Base-by-base conservation (phyloP, 2,888 invertebrate species). In the Philhelius pedissequus region DNA sequence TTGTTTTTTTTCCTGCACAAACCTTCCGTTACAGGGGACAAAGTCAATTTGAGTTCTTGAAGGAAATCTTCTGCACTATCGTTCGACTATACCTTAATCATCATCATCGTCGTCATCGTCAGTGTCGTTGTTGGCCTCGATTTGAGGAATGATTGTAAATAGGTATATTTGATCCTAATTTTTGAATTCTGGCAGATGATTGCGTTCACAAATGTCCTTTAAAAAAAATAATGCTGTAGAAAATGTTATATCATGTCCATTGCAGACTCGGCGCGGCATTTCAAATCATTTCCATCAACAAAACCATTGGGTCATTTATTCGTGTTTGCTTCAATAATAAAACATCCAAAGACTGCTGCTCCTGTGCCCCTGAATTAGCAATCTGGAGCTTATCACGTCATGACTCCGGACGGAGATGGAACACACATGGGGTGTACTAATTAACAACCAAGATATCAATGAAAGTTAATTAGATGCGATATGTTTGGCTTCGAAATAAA, bases 381-480 rank as follows among this genome's bases (percentile, higher is more conserved):
- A 82, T 82, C 43, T 77, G 71, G 60, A 60, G 66, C 71, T 73
- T 76, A 73, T 81, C 81, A 68, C 32, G 66, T 52, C n/a, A 27
- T 40, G 35, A 22, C 22, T 20, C 35, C n/a, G 58, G 15, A 52
- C 30, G n/a, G 4, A 20, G 7, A 20, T 11, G 48, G 25, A 25
- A 48, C 54, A 25, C 73, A 69, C 62, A 77, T 82, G 73, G 66
- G 54, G 82, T 78, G 77, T 69, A 68, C 73, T 78, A 77, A 83
- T 77, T 83, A 83, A 74, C 77, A 73, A 74, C 73, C 69, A 43
- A 64, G 82, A 74, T 74, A 74, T 77, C 73, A 62, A 68, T 73
- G 48, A 40, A 77, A 77, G 77, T 64, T 82, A 82, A 82, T 82
- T 77, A 82, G 68, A 73, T 82, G 73, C 60, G 77, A 77, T 82